Base-by-base conservation (phyloP, 2,888 invertebrate species). In the Horisme vitalbata region DNA sequence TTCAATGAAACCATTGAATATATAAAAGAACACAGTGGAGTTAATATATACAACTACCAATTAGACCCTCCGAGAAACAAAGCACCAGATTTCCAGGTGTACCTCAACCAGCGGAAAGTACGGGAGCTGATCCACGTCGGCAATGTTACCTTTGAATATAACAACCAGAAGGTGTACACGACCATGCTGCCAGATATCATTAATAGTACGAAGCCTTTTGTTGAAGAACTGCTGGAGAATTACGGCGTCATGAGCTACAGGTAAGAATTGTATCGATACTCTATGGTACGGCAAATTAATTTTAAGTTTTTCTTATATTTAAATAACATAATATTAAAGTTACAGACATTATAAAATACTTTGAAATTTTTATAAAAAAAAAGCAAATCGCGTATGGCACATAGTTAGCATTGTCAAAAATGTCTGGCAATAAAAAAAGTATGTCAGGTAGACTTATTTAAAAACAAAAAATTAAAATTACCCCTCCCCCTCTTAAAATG, bases 181-280 rank as follows among this genome's bases (percentile, higher is more conserved):
- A 89, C 92, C 60, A 81, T 95, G 57, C 72, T 91, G 45, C 79
- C 84, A 4, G 96, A 96, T 69, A 80, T 95, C 14, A 92, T 94
- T 91, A 91, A 93, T 57, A 92, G 93, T 0, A 91, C 93, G 1
- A 92, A 93, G 44, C 85, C 90, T 0, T 91, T 91, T 76, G 68
- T 94, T 12, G 87, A 91, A 15, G 91, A 91, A 57, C 68, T 94
- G 8, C 63, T 93, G 7, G 87, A 91, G 24, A 75, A 92, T 63
- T 94, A 93, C 61, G 84, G 87, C 62, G 93, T 95, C 10, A 71
- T 96, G 59, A 85, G 94, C 51, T 96, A 95, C 36, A 77, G 71
- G 83, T 79, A 48, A 41, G 57, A n/a, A n/a, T n/a, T n/a, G n/a
- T 13, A 23, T 23, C 13, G n/a, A 10, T n/a, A n/a, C n/a, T n/a